Conservation (phyloP, 2,797 vertebrate genomes). For the Sparidentex hasta region DNA sequence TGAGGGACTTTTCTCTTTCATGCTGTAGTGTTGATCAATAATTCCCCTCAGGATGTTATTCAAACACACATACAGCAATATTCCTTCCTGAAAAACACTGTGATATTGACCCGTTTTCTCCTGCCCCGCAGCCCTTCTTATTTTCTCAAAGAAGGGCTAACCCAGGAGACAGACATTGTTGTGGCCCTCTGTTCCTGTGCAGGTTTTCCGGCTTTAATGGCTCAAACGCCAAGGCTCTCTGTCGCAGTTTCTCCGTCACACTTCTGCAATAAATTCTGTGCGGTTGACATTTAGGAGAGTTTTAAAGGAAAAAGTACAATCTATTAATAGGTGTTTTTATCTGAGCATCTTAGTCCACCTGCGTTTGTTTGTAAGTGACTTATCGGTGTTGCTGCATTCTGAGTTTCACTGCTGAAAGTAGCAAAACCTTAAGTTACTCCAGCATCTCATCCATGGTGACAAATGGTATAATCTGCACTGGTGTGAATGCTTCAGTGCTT, state of each 20-base stretch:
- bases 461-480: slow-evolving; percentile 1
- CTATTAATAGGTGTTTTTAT: slow-evolving; percentile 29
- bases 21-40: slow-evolving; percentile 83
- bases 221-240: slow-evolving; percentile 44
- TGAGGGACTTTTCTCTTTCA: slow-evolving; percentile 71
- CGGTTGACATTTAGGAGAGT: slow-evolving; percentile 44
- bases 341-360: slow-evolving; percentile 8
- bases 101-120: slow-evolving; percentile 84
- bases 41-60: slow-evolving; percentile 78
- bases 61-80: slow-evolving; percentile 82
- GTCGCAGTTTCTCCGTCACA: slow-evolving; percentile 44
- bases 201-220: slow-evolving; percentile 57
- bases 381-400: not conserved
- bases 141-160: slow-evolving; percentile 75
- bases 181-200: slow-evolving; percentile 59
- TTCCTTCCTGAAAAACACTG: slow-evolving; percentile 78
- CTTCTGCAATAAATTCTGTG: slow-evolving; percentile 26
- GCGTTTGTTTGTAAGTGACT: slow-evolving; percentile 17
- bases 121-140: slow-evolving; percentile 75
- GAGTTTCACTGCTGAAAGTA: not conserved
- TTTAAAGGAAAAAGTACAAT: slow-evolving; percentile 25
- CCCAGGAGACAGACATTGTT: slow-evolving; percentile 71
- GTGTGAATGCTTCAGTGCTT: not conserved
- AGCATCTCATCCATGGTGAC: not conserved
- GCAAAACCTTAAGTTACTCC: not conserved